A percentile compares a stretch with the other conserved stretches of the same genome.
These are phyloP conservation scores for Pseudococcus viburni DNA, from an alignment of 2,888 invertebrate species.

Conservation along the genomic window DNA sequence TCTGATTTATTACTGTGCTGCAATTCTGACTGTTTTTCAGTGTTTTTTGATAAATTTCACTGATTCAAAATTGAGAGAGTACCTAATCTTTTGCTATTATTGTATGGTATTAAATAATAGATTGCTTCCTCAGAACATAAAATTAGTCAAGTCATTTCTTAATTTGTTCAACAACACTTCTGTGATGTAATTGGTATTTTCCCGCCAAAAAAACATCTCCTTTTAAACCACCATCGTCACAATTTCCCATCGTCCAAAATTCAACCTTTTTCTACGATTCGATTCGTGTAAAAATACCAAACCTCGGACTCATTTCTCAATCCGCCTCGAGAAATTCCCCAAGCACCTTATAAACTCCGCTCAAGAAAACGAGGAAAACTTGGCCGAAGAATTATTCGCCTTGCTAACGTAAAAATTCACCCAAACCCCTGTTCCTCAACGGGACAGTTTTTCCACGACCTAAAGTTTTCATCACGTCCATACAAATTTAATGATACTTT, in stretches of 20 bases:
- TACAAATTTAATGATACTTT: slow-evolving; percentile 46
- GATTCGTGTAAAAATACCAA: background rate
- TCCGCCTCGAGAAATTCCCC: background rate
- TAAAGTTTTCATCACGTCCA: slow-evolving; percentile 29
- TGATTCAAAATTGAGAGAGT: no score
- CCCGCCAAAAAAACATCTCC: background rate
- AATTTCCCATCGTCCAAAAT: background rate
- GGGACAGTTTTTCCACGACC: background rate
- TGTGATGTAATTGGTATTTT: no score
- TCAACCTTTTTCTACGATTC: background rate
- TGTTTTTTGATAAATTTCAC: no score
- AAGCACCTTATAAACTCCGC: background rate
- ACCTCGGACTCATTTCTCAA: background rate
- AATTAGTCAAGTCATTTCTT: no score
- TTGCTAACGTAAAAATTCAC: background rate
- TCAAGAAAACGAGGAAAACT: background rate
- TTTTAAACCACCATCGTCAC: no score
- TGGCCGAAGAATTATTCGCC: background rate
- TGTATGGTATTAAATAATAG: no score
- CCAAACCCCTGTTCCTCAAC: background rate
- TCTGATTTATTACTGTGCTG: no score
- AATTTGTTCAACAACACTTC: no score
- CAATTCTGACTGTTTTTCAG: no score
- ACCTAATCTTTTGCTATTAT: no score
- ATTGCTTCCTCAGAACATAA: no score